These are phyloP conservation scores for Drosophila jambulina DNA, from an alignment of 1,140 invertebrate species.

Conservation along the genomic window DNA sequence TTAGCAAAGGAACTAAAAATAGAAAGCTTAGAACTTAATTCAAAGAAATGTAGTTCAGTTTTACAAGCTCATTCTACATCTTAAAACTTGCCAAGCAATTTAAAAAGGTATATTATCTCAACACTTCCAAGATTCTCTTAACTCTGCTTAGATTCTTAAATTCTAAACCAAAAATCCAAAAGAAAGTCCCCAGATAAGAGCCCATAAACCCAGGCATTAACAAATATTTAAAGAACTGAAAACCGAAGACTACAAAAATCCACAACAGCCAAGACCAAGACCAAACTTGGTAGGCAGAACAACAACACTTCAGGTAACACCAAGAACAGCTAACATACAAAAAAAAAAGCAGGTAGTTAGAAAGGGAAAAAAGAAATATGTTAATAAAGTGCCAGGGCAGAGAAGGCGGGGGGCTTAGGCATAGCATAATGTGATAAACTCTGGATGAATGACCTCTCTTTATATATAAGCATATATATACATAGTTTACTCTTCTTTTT, in stretches of 20 bases:
- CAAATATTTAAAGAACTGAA: conserved; percentile 1
- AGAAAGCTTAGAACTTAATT: background rate
- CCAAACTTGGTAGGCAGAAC: conserved; percentile 13
- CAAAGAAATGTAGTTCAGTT: background rate
- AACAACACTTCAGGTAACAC: conserved; percentile 8
- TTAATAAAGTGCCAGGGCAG: conserved; percentile 61
- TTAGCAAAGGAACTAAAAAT: background rate
- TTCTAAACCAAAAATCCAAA: conserved; percentile 5
- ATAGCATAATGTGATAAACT: conserved; percentile 75
- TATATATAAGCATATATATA: conserved; percentile 1
- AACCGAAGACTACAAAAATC: background rate
- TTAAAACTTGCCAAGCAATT: background rate
- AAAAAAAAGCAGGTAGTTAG: conserved; percentile 50
- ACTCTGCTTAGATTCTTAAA: background rate
- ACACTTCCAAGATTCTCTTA: background rate
- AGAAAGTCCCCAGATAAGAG: background rate
- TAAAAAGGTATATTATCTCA: background rate
- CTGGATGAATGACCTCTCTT: conserved; percentile 73
- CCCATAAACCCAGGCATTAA: conserved; percentile 2
- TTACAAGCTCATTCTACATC: background rate
- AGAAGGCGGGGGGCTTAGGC: conserved; percentile 16
- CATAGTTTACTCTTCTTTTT: conserved; percentile 1
- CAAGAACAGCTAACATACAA: conserved; percentile 16
- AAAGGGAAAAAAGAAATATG: conserved; percentile 63
- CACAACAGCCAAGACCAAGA: conserved; percentile 6